Base-by-base conservation (phyloP, 2,113 vertebrate species). In the Natator depressus region DNA sequence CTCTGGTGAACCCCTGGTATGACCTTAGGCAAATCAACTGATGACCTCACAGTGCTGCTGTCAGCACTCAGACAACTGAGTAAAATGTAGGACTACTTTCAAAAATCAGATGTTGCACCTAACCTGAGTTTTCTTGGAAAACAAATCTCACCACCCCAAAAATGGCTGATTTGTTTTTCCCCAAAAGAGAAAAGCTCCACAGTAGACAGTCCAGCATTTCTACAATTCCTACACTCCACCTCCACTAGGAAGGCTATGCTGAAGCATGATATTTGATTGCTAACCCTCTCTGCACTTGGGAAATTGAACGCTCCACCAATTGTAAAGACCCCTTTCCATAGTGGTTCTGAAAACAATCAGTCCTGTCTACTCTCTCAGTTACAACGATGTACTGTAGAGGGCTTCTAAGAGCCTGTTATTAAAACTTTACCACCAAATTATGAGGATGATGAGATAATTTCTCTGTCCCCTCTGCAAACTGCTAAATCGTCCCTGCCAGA, bases 401-500 rank as follows among this genome's bases (percentile, higher is more conserved):
- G 25, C 54, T 93, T 89, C 88, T 82, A 53, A 92, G 91, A 93
- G 65, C 93, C 51, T 91, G 42, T 42, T 42, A 46, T 35, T 92
- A 1, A 96, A 82, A 42, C 38, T 79, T n/a, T 90, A 92, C 92
- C 78, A 79, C 46, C 2, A 2, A 85, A 51, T 49, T 87, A 42
- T 75, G 83, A 96, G 72, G 62, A 89, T 75, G 35, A 76, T 24
- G 53, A 93, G 55, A 72, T 87, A 91, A 96, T 84, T 91, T 88
- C 90, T 90, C 86, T 94, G 59, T 51, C 20, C 89, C 65, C 80
- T 92, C 89, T 76, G 57, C 62, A 69, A 88, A 95, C 84, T 93
- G 82, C 90, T 97, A 72, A 81, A 72, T 38, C 87, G 38, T 17
- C 62, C 87, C 84, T 94, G 50, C 78, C 79, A 89, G 94, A 95